Base-by-base conservation (phyloP, 2,888 invertebrate genomes). In the Philopedon plagiatum region DNA sequence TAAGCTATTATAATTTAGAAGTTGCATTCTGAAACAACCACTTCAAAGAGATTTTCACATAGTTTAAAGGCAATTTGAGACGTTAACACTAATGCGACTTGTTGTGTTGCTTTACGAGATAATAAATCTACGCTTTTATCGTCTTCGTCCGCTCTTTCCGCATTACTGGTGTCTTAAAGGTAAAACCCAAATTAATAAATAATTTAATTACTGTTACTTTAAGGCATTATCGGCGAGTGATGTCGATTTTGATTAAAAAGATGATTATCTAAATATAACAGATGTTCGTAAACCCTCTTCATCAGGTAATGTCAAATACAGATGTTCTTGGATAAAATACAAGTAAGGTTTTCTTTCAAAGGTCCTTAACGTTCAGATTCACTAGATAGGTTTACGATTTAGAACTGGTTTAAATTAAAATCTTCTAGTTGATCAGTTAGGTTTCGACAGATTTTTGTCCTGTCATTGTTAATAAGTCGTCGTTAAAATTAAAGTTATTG, bases 51-150 rank as follows among this genome's bases (percentile, higher is more conserved):
- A 23, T 29, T 60, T 64, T 57, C 46, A 29, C 49, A 29, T 21
- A 34, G 19, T 32, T 32, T 54, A 11, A 34, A 23, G 18, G 73
- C 70, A 70, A 57, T 73, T 76, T 66, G 65, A 71, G 73, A 68
- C 73, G 67, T 71, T 71, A 75, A 77, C 75, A 75, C 70, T 77
- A 76, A 75, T 69, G 71, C 74, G 75, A 69, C 69, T 66, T 72
- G 76, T 74, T 71, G 71, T 74, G 68, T 54, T 61, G 63, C 70
- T 67, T 67, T 67, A 56, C 37, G 26, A 29, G 54, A 56, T 63
- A 62, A 69, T 69, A 69, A 69, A 69, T 69, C 67, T 37, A 39
- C 44, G 67, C 67, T 60, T 67, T 67, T 67, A 67, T 34, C 63
- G 37, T 8, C 49, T 23, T 3, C 60, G 46, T n/a, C 23, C 39